Percentiles rank a stretch among this genome's conserved stretches.
phyloP scores from a whole-genome alignment of 2,113 vertebrate genomes.

The Cyanoramphus novaezelandiae region DNA sequence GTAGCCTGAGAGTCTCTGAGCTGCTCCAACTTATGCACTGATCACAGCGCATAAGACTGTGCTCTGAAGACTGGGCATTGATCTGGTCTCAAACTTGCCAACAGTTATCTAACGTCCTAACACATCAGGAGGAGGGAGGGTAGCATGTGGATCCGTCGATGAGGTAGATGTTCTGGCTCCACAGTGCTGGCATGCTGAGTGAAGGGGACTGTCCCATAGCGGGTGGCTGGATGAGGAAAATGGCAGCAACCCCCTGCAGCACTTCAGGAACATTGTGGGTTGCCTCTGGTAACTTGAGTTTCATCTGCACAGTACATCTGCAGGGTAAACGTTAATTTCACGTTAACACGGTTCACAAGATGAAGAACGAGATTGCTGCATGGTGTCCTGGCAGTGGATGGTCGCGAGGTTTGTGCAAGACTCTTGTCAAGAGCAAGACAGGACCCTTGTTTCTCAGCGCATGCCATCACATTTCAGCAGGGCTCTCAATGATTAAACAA shows the following conservation, averaged over 20 bases:
- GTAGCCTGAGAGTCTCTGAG: background rate
- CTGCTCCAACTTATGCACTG: background rate
- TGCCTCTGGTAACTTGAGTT: background rate
- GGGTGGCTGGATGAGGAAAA: background rate
- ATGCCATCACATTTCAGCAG: background rate
- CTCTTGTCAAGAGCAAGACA: background rate
- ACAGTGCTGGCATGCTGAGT: background rate
- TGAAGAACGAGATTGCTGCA: background rate
- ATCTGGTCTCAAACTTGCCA: background rate
- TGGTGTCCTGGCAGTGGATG: background rate
- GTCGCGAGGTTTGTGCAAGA: background rate
- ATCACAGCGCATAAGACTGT: background rate
- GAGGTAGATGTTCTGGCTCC: background rate
- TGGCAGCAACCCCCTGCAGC: accelerated
- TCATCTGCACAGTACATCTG: accelerated
- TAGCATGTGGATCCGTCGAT: accelerated
- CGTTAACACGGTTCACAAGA: background rate
- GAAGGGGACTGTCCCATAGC: accelerated
- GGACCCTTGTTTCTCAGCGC: background rate
- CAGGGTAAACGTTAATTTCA: background rate
- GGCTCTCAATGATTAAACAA: background rate
- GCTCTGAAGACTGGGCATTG: background rate
- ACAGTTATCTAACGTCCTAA: background rate
- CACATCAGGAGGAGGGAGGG: background rate
- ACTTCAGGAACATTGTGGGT: accelerated